A percentile compares a stretch with the other conserved stretches of the same genome.
Conservation (phyloP, 2,113 vertebrate species). For the Pandion haliaetus region DNA sequence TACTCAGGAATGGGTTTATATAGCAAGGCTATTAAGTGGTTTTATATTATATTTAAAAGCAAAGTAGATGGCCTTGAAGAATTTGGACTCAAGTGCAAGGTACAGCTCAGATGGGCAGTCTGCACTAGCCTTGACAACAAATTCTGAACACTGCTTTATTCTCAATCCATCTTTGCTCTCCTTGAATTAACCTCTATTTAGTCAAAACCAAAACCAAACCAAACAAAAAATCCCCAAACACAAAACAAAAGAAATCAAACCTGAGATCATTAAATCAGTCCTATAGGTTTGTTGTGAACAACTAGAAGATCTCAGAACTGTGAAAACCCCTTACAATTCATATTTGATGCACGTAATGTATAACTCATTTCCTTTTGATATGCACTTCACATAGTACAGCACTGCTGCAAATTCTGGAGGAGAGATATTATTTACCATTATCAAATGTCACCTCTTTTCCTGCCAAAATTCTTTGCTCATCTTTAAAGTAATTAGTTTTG, state of each 20-base stretch:
- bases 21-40: neutral
- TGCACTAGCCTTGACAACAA: neutral
- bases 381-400: neutral
- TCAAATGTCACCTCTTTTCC: neutral
- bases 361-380: neutral
- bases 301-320: neutral
- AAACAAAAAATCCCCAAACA: neutral
- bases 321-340: neutral
- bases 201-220: neutral
- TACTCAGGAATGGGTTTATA: neutral
- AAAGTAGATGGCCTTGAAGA: neutral
- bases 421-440: conserved; percentile 10
- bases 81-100: neutral
- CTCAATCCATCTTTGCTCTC: neutral
- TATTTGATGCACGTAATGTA: neutral
- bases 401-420: neutral
- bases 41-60: neutral
- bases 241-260: neutral
- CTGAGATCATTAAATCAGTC: neutral
- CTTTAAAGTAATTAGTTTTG: conserved; percentile 24
- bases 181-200: neutral
- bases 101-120: neutral
- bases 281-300: neutral
- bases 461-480: neutral
- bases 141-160: neutral